Conservation (phyloP, 2,113 vertebrate species). For the Zosterops japonicus region DNA sequence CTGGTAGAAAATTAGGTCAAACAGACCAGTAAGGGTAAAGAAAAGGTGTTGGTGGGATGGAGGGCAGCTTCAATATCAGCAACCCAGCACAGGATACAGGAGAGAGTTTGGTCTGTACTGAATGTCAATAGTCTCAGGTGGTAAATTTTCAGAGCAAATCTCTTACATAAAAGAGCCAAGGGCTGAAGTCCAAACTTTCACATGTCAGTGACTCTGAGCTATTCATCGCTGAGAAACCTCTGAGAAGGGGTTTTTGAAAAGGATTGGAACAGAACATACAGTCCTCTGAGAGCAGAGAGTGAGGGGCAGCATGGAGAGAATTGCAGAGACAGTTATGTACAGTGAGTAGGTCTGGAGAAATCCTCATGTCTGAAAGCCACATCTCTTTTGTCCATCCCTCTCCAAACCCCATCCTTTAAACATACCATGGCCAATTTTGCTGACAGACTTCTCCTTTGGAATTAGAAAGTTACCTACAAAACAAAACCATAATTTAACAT, state of each 20-base stretch:
- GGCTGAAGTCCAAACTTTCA: slow-evolving; percentile 4
- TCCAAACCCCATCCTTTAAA: neutral
- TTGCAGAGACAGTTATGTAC: neutral
- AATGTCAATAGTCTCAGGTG: neutral
- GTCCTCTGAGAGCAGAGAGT: neutral
- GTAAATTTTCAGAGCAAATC: neutral
- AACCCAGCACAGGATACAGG: neutral
- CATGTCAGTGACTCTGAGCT: neutral
- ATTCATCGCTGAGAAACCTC: neutral
- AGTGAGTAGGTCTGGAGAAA: neutral
- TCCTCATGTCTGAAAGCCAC: neutral
- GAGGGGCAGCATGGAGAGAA: neutral
- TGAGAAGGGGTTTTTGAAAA: neutral
- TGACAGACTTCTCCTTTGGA: slow-evolving; percentile 84
- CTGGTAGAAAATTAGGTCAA: neutral
- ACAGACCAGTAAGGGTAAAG: neutral
- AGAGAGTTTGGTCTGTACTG: neutral
- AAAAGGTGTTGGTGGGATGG: neutral
- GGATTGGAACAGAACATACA: neutral
- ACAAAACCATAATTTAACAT: neutral
- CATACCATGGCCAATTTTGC: slow-evolving; percentile 95
- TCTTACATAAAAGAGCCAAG: neutral
- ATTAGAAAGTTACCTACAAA: slow-evolving; percentile 84
- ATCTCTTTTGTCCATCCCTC: neutral
- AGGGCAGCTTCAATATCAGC: neutral